phyloP scores from a whole-genome alignment of 2,888 invertebrate genomes.

The Piscicola geometra region DNA sequence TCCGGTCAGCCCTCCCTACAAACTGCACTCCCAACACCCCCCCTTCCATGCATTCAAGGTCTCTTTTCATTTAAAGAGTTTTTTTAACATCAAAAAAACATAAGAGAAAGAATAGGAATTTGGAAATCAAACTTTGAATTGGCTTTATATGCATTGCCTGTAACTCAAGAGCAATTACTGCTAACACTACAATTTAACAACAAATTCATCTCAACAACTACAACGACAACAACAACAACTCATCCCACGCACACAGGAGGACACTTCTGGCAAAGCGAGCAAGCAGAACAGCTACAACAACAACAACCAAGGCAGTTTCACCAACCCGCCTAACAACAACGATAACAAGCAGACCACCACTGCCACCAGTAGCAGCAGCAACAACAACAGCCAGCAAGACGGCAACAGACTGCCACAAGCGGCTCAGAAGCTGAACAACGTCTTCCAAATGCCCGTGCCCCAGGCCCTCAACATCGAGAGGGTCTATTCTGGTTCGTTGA shows the following conservation, averaged over 20 bases:
- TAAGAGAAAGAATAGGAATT: no score
- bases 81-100: no score
- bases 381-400: not conserved
- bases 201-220: no score
- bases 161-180: no score
- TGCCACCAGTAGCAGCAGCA: not conserved
- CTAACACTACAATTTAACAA: no score
- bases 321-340: not conserved
- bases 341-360: no score
- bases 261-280: not conserved
- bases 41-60: no score
- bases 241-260: no score
- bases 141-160: no score
- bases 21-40: conserved; percentile 27
- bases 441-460: conserved; percentile 76
- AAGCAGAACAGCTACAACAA: not conserved
- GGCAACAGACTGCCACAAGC: not conserved
- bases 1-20: conserved; percentile 51
- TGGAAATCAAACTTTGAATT: no score
- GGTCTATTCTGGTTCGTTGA: conserved; percentile 70
- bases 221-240: no score
- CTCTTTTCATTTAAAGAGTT: no score
- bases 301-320: conserved; percentile 1
- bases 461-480: conserved; percentile 73
- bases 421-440: conserved; percentile 61